Evolutionary conservation across 2,888 invertebrate genomes (phyloP), one percentile per base, ranked within the genome.

Genomic region (Dynastes tityus): DNA sequence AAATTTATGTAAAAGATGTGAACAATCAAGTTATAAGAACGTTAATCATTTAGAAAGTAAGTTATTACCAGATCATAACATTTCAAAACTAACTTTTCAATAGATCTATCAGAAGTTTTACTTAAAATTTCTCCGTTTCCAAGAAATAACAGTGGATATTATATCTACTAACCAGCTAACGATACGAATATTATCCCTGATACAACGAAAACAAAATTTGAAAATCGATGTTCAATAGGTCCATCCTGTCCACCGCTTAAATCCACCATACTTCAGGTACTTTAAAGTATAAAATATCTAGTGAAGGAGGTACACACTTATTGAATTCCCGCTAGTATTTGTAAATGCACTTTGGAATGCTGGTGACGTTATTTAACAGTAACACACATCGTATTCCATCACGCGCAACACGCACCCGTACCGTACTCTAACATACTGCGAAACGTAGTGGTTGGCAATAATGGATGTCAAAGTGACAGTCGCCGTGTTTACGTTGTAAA

Each of bases 211-310:
- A 97, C 95, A 63, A 93, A 90, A 89, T 97, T 96, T 81, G 96
- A 95, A 89, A 97, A 96, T 83, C 95, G 95, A 89, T 96, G 95
- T 88, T 96, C 95, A 85, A 95, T 91, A 0, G 95, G 95, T 6
- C 95, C 94, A 84, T 95, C 95, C 79, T 94, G 92, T 68, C 94
- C 93, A 29, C 94, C 95, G 80, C 95, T 93, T 85, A 96, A 90
- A 89, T 97, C 96, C 82, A 96, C 96, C 97, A 97, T 97, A 88
- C 88, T 91, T 80, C 74, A 74, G 73, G 61, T 74, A 74, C 73
- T 45, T 58, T 40, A 58, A 73, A 40, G 68, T 74, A 73, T 40
- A 22, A 40, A 71, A 71, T 58, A 55, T 45, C 37, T 73, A 74
- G 37, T 4, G 22, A 45, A 49, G 45, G 16, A 49, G 55, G 45